Evolutionary conservation across 2,797 vertebrate species (phyloP), one percentile per base, ranked within the genome.

Genomic region (Rhynchotus rufescens): DNA sequence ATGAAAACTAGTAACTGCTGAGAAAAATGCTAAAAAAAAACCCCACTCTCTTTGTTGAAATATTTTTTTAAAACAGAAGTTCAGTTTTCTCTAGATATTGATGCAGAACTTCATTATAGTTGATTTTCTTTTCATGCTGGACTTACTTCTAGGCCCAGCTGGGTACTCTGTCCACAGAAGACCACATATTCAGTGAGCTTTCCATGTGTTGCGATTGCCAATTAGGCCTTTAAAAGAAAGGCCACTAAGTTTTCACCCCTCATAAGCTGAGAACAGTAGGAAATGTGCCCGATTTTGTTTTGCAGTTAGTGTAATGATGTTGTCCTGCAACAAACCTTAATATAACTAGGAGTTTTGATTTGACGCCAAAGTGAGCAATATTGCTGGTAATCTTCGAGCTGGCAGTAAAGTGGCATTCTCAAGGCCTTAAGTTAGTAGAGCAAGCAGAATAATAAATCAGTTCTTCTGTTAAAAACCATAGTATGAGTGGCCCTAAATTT

Each of bases 371-470:
- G 84, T 76, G 91, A 96, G 93, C 90, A 94, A 93, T 96, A 94
- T 93, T 96, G 94, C 92, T 96, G 93, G 93, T 94, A 86, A 96
- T 75, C 88, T 95, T 91, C 0, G 36, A 96, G 92, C 96, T 96
- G 95, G 90, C 93, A 96, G 96, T 93, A 94, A 82, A 96, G 95
- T 95, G 95, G 95, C 96, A 94, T 96, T 96, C 95, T 96, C 82
- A 94, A 95, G 93, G 95, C 95, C 94, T 96, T 94, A 96, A 94
- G 94, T 87, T 94, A 93, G 95, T 96, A 90, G 89, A 91, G 89
- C 82, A 83, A 94, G 92, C 93, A 91, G 92, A 95, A 92, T 91
- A 86, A 91, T 91, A 95, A 91, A 81, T 76, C 73, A 23, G 12
- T 95, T 85, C 80, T 95, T 93, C 84, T 87, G 88, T 93, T 94